A percentile compares a stretch with the other conserved stretches of the same genome.
Conservation (phyloP, 2,113 vertebrate genomes). For the Halcyon malimbica region DNA sequence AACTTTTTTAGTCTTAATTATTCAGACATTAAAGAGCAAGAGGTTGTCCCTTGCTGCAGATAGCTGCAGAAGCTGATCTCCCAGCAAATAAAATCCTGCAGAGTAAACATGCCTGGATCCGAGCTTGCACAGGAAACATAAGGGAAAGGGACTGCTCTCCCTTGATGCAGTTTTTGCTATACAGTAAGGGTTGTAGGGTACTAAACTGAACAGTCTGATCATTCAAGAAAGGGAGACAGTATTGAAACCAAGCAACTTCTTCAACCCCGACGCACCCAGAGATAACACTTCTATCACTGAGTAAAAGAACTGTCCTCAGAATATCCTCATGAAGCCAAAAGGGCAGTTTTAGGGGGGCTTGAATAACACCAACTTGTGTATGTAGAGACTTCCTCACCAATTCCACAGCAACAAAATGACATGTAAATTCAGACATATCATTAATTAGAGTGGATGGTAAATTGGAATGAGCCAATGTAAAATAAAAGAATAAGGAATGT, state of each 20-base stretch:
- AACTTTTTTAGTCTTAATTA: neutral
- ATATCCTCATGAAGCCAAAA: neutral
- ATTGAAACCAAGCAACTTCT: neutral
- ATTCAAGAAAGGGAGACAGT: neutral
- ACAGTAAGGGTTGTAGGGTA: neutral
- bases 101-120: neutral
- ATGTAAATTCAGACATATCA: neutral
- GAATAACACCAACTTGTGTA: neutral
- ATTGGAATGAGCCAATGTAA: neutral
- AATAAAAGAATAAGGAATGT: neutral
- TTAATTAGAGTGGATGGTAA: neutral
- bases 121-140: neutral
- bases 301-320: neutral
- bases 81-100: neutral
- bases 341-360: neutral
- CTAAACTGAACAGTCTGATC: neutral
- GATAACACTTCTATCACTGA: neutral
- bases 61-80: neutral
- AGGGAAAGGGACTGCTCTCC: neutral
- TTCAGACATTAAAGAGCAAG: neutral
- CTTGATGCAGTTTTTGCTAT: neutral
- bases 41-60: neutral
- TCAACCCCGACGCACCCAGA: accelerated
- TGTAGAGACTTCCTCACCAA: neutral
- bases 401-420: neutral